Percentiles rank a stretch among this genome's conserved stretches.
phyloP scores from a whole-genome alignment of 37 sponge, comb jelly and placozoan genomes.

The Corticium candelabrum region DNA sequence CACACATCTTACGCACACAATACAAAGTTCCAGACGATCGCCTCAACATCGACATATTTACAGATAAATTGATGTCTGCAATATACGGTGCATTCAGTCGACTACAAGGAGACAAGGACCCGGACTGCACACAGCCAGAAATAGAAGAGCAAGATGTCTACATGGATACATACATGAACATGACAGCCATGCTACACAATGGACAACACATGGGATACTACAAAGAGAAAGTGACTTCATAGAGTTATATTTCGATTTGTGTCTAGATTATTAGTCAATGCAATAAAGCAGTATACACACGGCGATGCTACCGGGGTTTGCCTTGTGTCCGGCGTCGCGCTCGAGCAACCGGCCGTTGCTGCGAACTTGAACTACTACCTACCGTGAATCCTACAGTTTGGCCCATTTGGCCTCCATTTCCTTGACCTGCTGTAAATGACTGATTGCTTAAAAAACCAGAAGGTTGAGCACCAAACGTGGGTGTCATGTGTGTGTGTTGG shows the following conservation, averaged over 20 bases:
- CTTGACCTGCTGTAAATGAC: neutral
- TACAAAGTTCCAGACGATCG: neutral
- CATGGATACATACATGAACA: neutral
- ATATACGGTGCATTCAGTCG: neutral
- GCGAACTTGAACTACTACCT: neutral
- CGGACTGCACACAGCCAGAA: neutral
- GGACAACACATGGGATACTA: neutral
- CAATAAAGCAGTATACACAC: no score
- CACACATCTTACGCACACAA: neutral
- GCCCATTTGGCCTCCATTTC: neutral
- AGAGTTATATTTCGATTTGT: no score
- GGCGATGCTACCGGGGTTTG: no score
- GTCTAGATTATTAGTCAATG: no score
- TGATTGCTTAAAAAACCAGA: neutral
- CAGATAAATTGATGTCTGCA: neutral
- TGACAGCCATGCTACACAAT: neutral
- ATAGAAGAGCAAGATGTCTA: neutral
- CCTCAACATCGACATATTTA: neutral
- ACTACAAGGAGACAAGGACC: neutral
- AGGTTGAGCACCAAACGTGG: no score
- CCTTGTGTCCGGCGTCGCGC: no score
- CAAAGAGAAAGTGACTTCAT: neutral
- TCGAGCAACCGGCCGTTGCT: no score
- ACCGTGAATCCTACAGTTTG: neutral
- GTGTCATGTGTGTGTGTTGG: no score